These are phyloP conservation scores for Procavia capensis DNA, from an alignment of 2,113 vertebrate species.

Conservation along the genomic window DNA sequence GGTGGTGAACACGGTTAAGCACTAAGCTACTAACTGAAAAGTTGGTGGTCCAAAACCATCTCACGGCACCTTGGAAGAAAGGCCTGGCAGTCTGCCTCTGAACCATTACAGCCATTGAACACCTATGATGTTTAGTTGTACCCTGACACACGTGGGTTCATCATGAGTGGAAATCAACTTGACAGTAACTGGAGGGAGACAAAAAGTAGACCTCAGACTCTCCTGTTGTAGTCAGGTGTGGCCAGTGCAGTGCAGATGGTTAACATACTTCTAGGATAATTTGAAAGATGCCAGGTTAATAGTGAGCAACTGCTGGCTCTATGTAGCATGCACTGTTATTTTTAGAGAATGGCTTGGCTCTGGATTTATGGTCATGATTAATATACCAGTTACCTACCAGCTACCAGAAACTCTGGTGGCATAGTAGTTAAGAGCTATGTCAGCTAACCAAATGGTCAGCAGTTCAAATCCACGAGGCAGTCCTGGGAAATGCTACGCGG, in stretches of 20 bases:
- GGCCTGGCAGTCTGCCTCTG: background rate
- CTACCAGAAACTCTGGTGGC: background rate
- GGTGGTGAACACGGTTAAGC: background rate
- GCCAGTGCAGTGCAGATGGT: background rate
- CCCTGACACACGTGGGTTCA: background rate
- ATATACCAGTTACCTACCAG: background rate
- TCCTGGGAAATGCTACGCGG: no score
- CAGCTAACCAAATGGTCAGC: no score
- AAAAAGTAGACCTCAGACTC: background rate
- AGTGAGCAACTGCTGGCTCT: background rate
- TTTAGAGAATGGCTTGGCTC: background rate
- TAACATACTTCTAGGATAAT: background rate
- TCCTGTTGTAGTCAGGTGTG: background rate
- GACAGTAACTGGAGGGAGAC: background rate
- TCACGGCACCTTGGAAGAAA: background rate
- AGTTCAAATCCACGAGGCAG: no score
- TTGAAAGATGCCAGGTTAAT: rapidly evolving
- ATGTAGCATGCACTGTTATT: background rate
- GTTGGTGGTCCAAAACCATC: background rate
- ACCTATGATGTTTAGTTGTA: background rate
- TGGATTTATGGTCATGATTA: background rate
- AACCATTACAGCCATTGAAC: background rate
- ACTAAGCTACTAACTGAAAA: background rate
- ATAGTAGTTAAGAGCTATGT: no score
- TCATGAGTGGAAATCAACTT: background rate